phyloP scores from a whole-genome alignment of 2,888 invertebrate species.

The Lithophane semibrunnea region DNA sequence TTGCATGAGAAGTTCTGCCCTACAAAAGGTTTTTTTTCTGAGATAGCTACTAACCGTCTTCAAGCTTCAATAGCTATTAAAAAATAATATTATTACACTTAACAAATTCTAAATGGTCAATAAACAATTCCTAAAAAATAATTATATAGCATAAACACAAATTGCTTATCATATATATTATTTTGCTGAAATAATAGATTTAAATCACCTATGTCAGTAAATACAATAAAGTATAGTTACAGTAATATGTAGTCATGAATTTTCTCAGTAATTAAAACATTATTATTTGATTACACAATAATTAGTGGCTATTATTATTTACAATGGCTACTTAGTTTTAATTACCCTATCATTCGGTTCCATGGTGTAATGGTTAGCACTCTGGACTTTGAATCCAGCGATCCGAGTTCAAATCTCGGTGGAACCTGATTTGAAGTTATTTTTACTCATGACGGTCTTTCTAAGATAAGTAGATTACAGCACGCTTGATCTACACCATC shows the following conservation, averaged over 20 bases:
- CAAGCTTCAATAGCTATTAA: not conserved
- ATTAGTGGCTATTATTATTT: not conserved
- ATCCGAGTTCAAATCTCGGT: conserved; percentile 96
- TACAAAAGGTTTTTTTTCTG: not conserved
- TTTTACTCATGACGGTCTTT: not conserved
- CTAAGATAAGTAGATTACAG: not conserved
- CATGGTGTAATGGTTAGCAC: conserved; percentile 95
- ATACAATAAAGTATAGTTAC: not conserved
- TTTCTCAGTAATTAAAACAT: not conserved
- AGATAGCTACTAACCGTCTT: not conserved
- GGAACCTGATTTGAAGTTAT: conserved; percentile 88
- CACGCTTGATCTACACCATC: not conserved
- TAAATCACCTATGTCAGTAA: not conserved
- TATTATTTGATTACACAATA: not conserved
- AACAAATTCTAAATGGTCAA: not conserved
- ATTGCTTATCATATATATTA: not conserved
- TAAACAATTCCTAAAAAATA: not conserved
- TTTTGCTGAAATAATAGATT: not conserved
- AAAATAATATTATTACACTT: not conserved
- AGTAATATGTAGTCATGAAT: not conserved
- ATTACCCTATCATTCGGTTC: conserved; percentile 83
- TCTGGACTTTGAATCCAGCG: conserved; percentile 96
- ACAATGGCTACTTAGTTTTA: not conserved
- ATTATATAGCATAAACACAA: not conserved
- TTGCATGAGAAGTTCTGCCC: no score